Evolutionary conservation across 2,797 vertebrate species (phyloP), one percentile per base, ranked within the genome.

Genomic region (Myotis findleyi): DNA sequence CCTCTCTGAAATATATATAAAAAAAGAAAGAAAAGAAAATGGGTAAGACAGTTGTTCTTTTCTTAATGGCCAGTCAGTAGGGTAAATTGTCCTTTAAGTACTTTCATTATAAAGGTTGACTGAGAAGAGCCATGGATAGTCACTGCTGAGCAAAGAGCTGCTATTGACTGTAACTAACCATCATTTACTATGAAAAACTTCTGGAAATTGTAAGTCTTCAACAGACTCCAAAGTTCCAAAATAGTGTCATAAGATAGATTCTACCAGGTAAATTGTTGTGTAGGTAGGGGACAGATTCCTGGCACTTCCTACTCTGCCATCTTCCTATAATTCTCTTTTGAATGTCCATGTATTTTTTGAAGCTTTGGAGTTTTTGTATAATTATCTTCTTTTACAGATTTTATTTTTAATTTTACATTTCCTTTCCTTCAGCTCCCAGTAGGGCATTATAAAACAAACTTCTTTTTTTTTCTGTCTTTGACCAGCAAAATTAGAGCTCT

Each of bases 261-360:
- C 23, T 51, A 8, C 20, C 10, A 1, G 20, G 20, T 18, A 3
- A 13, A 1, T 3, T 7, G 7, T 18, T 16, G 6, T 77, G 12
- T 27, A 13, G 33, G 7, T 55, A 13, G 12, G 23, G 20, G 36
- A 41, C 57, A 55, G 9, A 14, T n/a, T 41, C 33, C 18, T 30
- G 23, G 3, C 6, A 6, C 49, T 51, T 84, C 51, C 47, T 14
- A 2, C 33, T 27, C 30, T 75, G 36, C 21, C 10, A 0, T 53
- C 20, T 59, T 88, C 62, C 23, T 38, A n/a, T 27, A 82, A 55
- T 5, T 4, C 6, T 82, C 38, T 81, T 75, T 9, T 38, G 87
- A 90, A 81, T 62, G n/a, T 59, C 53, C 55, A 36, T 30, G 20
- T 38, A 44, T 62, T 94, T 87, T 87, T 75, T 62, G 12, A 68